Conservation (phyloP, 2,888 invertebrate species). For the Tetramorium bicarinatum region DNA sequence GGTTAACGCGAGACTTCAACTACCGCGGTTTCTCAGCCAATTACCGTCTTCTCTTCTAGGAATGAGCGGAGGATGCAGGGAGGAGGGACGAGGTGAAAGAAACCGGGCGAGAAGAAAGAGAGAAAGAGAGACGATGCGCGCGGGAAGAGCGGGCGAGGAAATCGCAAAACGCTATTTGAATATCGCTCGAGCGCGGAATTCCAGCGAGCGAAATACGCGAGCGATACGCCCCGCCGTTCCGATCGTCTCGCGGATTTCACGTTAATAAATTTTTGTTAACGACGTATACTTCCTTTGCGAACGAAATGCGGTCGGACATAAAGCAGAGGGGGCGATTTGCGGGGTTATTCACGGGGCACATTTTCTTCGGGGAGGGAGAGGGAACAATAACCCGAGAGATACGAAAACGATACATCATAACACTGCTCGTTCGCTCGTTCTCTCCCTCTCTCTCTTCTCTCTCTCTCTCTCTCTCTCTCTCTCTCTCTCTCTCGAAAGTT, state of each 20-base stretch:
- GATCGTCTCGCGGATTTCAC: conserved; percentile 59
- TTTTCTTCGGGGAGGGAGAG: conserved; percentile 46
- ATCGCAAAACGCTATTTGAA: conserved; percentile 53
- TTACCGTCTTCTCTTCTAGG: conserved; percentile 50
- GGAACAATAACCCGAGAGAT: conserved; percentile 57
- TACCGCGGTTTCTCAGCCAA: conserved; percentile 61
- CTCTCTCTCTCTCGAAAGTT: conserved; percentile 56
- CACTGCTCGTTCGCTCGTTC: conserved; percentile 36
- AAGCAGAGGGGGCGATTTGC: not conserved
- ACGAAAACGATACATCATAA: conserved; percentile 55
- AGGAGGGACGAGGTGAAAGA: not conserved
- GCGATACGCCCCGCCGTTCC: conserved; percentile 20
- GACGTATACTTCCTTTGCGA: conserved; percentile 59
- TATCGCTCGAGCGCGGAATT: conserved; percentile 56
- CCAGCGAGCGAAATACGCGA: conserved; percentile 28
- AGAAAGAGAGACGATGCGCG: not conserved
- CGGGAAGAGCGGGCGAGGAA: conserved; percentile 23
- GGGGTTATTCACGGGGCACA: conserved; percentile 19
- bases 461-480: conserved; percentile 19
- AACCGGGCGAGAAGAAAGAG: conserved; percentile 19
- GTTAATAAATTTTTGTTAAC: conserved; percentile 67
- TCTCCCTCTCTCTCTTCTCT: not conserved
- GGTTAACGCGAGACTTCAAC: conserved; percentile 54
- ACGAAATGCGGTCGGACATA: conserved; percentile 50
- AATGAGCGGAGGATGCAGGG: conserved; percentile 8